Conservation (phyloP, 2,113 vertebrate genomes). For the Xenopus tropicalis region DNA sequence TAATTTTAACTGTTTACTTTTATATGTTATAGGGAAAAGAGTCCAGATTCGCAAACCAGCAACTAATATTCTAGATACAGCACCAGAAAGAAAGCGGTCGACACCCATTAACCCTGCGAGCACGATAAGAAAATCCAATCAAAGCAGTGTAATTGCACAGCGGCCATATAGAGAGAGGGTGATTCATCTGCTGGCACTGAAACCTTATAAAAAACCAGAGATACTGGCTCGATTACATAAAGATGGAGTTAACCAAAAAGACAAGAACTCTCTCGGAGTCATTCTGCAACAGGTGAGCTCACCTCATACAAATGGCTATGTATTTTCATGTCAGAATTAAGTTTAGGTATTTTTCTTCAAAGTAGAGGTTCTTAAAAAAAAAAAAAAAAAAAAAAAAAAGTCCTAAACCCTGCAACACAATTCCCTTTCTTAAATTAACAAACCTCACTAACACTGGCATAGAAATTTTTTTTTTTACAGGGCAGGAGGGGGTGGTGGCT, state of each 20-base stretch:
- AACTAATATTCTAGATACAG: slow-evolving; percentile 66
- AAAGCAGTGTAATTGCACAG: slow-evolving; percentile 71
- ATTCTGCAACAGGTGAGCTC: slow-evolving; percentile 69
- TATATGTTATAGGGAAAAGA: slow-evolving; percentile 69
- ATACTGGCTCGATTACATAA: slow-evolving; percentile 79
- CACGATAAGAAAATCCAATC: slow-evolving; percentile 71
- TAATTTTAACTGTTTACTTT: background rate
- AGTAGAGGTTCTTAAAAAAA: background rate
- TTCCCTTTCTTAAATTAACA: no score
- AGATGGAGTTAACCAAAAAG: slow-evolving; percentile 86
- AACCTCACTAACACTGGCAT: no score
- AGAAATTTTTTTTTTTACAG: no score
- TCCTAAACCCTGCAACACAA: no score
- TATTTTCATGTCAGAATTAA: background rate
- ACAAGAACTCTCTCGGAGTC: slow-evolving; percentile 67
- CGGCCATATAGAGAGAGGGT: slow-evolving; percentile 80
- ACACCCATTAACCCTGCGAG: slow-evolving; percentile 82
- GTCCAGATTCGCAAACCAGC: slow-evolving; percentile 76
- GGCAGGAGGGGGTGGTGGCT: no score
- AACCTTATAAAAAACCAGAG: slow-evolving; percentile 88
- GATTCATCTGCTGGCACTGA: slow-evolving; percentile 83
- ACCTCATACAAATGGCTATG: background rate
- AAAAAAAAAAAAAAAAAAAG: background rate
- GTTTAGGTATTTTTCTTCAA: background rate
- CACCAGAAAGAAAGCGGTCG: slow-evolving; percentile 80